Evolutionary conservation across 2,113 vertebrate species (phyloP), one percentile per base, ranked within the genome.

Genomic region (Rhinolophus ferrumequinum): DNA sequence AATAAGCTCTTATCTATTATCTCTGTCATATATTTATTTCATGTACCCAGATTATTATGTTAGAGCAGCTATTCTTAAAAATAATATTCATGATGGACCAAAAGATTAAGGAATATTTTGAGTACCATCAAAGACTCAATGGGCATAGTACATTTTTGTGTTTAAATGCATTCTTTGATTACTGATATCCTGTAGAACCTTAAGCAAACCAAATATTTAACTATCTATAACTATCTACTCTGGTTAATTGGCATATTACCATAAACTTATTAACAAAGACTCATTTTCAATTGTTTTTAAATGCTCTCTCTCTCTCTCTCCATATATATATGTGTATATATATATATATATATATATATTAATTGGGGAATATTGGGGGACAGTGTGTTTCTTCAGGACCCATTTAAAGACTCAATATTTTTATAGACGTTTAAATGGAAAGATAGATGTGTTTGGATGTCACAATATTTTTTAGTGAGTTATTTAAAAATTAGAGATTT

Each of bases 401-500:
- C 41, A 44, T 81, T 50, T 72, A 64, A 64, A 72, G 5, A 24
- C 26, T 69, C 54, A 38, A n/a, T 56, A 75, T 19, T 82, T 93
- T 96, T 75, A 81, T 47, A 52, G 9, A 95, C 28, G 2, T 56
- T 81, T 89, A 94, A 64, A 75, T 58, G 16, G 10, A 82, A 93
- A 89, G 5, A 62, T 28, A 89, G 5, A 62, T 28, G 26, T 41
- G 6, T 81, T 92, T 52, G n/a, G 24, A 72, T n/a, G 19, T 88
- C n/a, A 88, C 14, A n/a, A 47, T 82, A n/a, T 24, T 28, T 41
- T 76, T 70, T n/a, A 79, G 28, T 54, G 22, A 60, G 1, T 16
- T 54, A 54, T 92, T 94, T 82, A 70, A 89, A 92, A 88, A 81
- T 87, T 19, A 70, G 66, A 87, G 28, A 15, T 94, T 62, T 91